Conservation (phyloP, 2,797 vertebrate genomes). For the Cephalopachus bancanus region DNA sequence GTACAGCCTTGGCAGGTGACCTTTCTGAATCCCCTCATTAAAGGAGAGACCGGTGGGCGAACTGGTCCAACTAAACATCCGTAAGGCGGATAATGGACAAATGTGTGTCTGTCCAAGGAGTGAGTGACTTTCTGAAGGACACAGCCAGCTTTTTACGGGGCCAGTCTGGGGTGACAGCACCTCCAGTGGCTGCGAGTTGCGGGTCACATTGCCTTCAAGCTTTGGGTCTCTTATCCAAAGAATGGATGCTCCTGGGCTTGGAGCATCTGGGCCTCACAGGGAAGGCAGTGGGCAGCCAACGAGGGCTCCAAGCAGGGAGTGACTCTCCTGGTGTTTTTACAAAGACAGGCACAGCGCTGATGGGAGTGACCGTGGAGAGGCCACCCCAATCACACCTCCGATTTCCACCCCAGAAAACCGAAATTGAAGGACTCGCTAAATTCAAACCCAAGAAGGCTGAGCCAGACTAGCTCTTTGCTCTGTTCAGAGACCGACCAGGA, state of each 20-base stretch:
- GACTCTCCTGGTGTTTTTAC: rapidly evolving
- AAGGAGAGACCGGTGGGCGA: rapidly evolving
- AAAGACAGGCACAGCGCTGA: rapidly evolving
- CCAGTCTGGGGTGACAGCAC: rapidly evolving
- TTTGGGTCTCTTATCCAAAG: background rate
- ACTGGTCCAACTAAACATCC: background rate
- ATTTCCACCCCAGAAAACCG: rapidly evolving
- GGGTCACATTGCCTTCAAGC: background rate
- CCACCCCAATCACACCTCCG: rapidly evolving
- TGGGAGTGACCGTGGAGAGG: rapidly evolving
- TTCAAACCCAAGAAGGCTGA: rapidly evolving
- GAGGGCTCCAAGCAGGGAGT: background rate
- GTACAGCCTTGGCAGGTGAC: rapidly evolving
- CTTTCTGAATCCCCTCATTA: rapidly evolving
- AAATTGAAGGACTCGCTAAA: rapidly evolving
- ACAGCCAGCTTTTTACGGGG: no score
- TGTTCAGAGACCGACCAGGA: rapidly evolving
- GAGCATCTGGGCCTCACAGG: no score
- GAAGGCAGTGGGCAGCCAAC: background rate
- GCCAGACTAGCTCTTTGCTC: background rate
- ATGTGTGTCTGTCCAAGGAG: background rate
- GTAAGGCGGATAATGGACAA: rapidly evolving
- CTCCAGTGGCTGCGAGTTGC: background rate
- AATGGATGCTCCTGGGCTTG: no score
- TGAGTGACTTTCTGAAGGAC: background rate